Evolutionary conservation across 1,140 invertebrate species (phyloP), one percentile per base, ranked within the genome.

Genomic region (Drosophila triauraria): DNA sequence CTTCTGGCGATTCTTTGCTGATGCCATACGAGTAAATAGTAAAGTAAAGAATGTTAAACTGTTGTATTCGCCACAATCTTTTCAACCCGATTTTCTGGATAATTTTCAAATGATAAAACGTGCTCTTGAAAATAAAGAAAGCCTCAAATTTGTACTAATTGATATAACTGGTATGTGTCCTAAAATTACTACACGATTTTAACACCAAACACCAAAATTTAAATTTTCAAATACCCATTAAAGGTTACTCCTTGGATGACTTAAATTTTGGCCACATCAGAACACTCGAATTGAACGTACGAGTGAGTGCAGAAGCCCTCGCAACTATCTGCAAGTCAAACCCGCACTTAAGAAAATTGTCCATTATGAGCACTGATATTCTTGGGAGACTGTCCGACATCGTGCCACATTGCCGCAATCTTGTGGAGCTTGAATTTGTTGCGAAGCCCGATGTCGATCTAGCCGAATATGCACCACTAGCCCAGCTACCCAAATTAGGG

Each of bases 91-190:
- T 7, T 51, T 30, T 32, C 1, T 30, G 1, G 1, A 50, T n/a
- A 1, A 30, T 6, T 50, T 50, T 2, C 15, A 50, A 17, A 17
- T 9, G n/a, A 30, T 50, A 17, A 50, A 50, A 30, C 48, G 9
- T 0, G 25, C 25, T 10, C 25, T 50, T 17, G 15, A 51, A 30
- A n/a, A n/a, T 20, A 27, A 50, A 50, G 5, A 1, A 2, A 3
- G 2, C 25, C 47, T 50, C 2, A 0, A 0, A 0, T 1, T 0
- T 9, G 13, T 48, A 27, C n/a, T 0, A 7, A 48, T 48, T 13
- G 0, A 0, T 4, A 7, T 48, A 27, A 4, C 25, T 10, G 47
- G 47, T 50, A 10, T 27, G 47, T 20, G 20, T 1, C 20, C 20
- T 20, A 20, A 20, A 0, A 1, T 20, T 20, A 20, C 20, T 20